Evolutionary conservation across 2,113 vertebrate species (phyloP).

Genomic region (Panurus biarmicus): DNA sequence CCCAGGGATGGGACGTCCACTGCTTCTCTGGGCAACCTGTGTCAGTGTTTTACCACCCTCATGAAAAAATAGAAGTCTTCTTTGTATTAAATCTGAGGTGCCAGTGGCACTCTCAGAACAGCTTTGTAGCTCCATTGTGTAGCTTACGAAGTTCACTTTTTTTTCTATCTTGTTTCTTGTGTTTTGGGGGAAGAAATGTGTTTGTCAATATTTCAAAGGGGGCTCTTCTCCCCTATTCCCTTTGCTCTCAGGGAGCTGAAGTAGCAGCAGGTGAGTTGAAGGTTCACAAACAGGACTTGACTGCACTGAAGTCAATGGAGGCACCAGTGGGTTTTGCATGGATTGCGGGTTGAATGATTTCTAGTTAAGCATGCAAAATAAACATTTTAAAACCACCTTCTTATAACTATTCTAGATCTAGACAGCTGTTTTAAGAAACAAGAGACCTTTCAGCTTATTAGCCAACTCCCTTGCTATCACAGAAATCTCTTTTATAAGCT

Average conservation of each 20-base stretch:
- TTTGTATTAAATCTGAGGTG: neutral
- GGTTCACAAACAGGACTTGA: neutral
- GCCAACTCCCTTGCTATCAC: neutral
- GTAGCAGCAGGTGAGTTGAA: neutral
- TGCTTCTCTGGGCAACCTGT: neutral
- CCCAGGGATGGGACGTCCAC: neutral
- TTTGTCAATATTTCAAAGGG: neutral
- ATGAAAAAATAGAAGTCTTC: neutral
- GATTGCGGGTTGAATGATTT: neutral
- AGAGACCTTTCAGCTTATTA: neutral
- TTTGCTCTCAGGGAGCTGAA: neutral
- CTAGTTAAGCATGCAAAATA: neutral
- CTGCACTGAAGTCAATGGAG: neutral
- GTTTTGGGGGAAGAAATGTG: neutral
- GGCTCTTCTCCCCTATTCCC: neutral
- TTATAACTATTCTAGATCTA: neutral
- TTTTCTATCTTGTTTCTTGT: neutral
- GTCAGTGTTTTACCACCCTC: neutral
- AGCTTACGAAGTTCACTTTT: neutral
- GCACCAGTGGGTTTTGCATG: neutral
- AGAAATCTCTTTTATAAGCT: slow-evolving; percentile 2
- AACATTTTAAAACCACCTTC: neutral
- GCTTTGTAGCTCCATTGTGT: neutral
- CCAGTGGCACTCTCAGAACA: neutral
- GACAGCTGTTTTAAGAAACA: neutral